Percentiles rank a stretch among this genome's conserved stretches.
phyloP scores from a whole-genome alignment of 1,140 invertebrate genomes.

The Sitophilus oryzae region DNA sequence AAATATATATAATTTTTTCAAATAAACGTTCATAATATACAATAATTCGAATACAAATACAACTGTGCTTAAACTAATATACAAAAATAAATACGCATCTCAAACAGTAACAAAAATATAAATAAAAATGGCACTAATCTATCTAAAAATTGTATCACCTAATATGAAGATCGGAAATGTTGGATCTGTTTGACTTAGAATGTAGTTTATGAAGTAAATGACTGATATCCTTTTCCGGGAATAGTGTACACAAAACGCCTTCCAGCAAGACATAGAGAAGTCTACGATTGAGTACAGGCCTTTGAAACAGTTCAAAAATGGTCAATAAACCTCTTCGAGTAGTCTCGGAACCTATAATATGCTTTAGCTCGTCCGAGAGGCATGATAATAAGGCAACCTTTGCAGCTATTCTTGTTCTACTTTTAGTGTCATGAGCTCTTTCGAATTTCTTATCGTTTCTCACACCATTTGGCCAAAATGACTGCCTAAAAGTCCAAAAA shows the following conservation, averaged over 20 bases:
- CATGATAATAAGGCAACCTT: constrained; percentile 77
- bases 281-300: constrained; percentile 76
- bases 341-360: constrained; percentile 87
- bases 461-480: constrained; percentile 72
- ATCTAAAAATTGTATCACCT: constrained; percentile 6
- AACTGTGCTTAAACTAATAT: too few species aligned
- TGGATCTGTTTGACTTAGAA: constrained; percentile 45
- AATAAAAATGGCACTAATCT: background rate
- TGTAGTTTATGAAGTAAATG: constrained; percentile 62
- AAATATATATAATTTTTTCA: too few species aligned
- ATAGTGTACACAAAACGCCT: constrained; percentile 67
- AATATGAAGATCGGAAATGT: constrained; percentile 2
- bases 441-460: constrained; percentile 55
- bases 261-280: constrained; percentile 84
- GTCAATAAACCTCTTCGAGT: constrained; percentile 79
- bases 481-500: constrained; percentile 54
- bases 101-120: too few species aligned
- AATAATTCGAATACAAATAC: too few species aligned
- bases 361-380: constrained; percentile 82
- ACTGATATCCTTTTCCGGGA: constrained; percentile 66
- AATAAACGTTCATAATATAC: too few species aligned
- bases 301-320: constrained; percentile 85
- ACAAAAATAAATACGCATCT: too few species aligned
- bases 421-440: constrained; percentile 66
- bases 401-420: constrained; percentile 76